Evolutionary conservation across 2,888 invertebrate species (phyloP).

Genomic region (Cephus spinipes): DNA sequence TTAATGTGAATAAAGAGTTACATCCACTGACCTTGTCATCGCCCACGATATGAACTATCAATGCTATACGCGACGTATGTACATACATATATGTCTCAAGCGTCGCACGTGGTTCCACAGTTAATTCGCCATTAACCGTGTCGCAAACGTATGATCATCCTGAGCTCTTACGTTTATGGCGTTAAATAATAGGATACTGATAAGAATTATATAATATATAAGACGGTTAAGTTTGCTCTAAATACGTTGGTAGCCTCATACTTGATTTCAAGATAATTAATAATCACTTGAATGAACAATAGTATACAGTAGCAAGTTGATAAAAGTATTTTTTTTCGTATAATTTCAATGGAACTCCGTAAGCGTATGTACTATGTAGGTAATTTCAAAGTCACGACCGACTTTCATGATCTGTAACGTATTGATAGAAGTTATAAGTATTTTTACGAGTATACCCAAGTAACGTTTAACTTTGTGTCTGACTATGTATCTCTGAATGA

Average conservation of each 20-base stretch:
- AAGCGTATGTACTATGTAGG: neutral
- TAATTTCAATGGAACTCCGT: neutral
- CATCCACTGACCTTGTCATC: constrained; percentile 56
- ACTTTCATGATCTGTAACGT: neutral
- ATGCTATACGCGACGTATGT: neutral
- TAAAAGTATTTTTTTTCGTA: neutral
- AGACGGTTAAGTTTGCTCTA: neutral
- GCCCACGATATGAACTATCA: constrained; percentile 29
- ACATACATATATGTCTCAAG: neutral
- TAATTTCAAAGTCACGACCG: neutral
- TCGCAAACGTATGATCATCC: neutral
- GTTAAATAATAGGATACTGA: neutral
- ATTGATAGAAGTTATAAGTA: too few relatives aligned
- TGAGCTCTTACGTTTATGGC: neutral
- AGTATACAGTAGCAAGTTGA: neutral
- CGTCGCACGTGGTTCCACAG: neutral
- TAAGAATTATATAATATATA: neutral
- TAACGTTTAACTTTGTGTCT: neutral
- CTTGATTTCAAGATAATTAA: neutral
- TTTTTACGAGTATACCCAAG: neutral
- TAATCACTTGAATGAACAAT: neutral
- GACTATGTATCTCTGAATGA: too few relatives aligned
- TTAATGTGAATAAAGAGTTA: constrained; percentile 52
- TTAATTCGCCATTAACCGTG: neutral
- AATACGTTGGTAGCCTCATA: neutral